phyloP scores from a whole-genome alignment of 2,888 invertebrate species.

The Leptopterna dolabrata region DNA sequence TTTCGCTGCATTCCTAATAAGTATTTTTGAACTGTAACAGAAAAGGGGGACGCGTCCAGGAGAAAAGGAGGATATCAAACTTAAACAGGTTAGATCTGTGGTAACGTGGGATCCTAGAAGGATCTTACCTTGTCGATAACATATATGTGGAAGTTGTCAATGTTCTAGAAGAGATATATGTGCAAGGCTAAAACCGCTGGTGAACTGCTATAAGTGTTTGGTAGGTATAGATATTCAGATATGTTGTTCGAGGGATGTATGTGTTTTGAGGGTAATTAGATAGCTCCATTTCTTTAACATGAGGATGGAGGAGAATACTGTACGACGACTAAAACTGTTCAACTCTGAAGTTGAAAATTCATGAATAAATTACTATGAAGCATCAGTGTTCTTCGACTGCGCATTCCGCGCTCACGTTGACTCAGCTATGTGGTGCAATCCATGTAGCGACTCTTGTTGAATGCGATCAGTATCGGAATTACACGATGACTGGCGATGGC shows the following conservation, averaged over 20 bases:
- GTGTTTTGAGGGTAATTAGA: not conserved
- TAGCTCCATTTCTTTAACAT: not conserved
- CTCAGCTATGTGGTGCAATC: too few relatives aligned
- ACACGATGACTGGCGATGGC: too few relatives aligned
- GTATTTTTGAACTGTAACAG: slow-evolving; percentile 58
- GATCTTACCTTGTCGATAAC: slow-evolving; percentile 19
- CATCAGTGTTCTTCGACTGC: too few relatives aligned
- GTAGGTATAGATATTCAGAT: not conserved
- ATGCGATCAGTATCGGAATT: too few relatives aligned
- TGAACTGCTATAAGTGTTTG: not conserved
- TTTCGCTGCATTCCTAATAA: slow-evolving; percentile 23
- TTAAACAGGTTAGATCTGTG: slow-evolving; percentile 68
- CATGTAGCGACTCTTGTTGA: too few relatives aligned
- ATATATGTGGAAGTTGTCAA: slow-evolving; percentile 33
- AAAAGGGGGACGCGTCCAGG: slow-evolving; percentile 76
- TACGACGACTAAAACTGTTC: too few relatives aligned
- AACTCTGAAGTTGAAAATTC: too few relatives aligned
- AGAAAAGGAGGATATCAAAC: slow-evolving; percentile 78
- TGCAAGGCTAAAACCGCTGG: slow-evolving; percentile 10
- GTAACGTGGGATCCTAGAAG: slow-evolving; percentile 10
- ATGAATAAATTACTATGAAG: too few relatives aligned
- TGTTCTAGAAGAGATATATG: slow-evolving; percentile 33
- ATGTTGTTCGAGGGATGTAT: not conserved
- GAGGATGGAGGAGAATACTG: not conserved
- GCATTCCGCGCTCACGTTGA: too few relatives aligned